Percentiles rank a stretch among this genome's conserved stretches.
Conservation (phyloP, 2,797 vertebrate genomes). For the Dendrocincla fuliginosa region DNA sequence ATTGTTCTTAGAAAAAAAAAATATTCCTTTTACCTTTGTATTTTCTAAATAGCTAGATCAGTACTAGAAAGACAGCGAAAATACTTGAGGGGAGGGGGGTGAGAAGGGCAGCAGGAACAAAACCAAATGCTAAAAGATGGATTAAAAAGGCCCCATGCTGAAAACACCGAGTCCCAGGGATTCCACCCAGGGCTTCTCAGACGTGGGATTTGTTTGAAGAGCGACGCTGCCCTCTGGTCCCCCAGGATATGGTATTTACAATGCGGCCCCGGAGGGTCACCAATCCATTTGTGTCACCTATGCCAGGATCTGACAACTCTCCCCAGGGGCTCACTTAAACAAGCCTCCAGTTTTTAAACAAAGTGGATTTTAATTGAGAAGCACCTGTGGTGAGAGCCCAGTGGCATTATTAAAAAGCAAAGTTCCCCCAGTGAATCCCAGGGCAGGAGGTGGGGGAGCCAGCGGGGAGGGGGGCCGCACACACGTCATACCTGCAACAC, state of each 20-base stretch:
- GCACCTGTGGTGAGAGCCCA: constrained; percentile 24
- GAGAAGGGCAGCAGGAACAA: neutral
- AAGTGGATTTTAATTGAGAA: constrained; percentile 71
- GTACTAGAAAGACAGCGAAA: neutral
- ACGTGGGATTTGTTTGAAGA: constrained; percentile 17
- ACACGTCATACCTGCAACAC: constrained; percentile 68
- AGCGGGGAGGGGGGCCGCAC: neutral
- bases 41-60: neutral
- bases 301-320: constrained; percentile 27
- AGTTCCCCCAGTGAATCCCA: constrained; percentile 17
- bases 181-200: neutral
- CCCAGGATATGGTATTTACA: constrained; percentile 25
- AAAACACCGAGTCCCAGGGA: neutral
- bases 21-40: neutral
- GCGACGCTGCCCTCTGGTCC: constrained; percentile 26
- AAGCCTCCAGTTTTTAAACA: constrained; percentile 69
- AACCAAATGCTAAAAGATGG: neutral
- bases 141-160: neutral
- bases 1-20: neutral
- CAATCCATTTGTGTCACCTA: constrained; percentile 55
- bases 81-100: neutral
- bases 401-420: constrained; percentile 30
- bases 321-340: constrained; percentile 61
- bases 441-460: neutral
- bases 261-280: constrained; percentile 7